Conservation (phyloP, 2,113 vertebrate species). For the Antennarius striatus region DNA sequence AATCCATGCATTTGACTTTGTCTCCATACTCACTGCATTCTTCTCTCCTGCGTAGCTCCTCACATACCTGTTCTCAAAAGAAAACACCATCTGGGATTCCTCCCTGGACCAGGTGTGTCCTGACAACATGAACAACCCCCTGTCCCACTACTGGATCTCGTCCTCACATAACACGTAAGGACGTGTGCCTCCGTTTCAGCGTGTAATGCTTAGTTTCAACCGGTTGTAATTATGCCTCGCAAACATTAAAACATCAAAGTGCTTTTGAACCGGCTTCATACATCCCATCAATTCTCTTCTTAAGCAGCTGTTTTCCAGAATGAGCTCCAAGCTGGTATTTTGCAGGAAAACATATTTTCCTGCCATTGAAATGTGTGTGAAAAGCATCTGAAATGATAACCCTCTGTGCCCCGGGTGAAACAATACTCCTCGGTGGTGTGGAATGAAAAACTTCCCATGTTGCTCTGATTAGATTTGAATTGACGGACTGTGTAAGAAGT, state of each 20-base stretch:
- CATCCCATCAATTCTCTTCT: slow-evolving; percentile 36
- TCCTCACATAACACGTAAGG: slow-evolving; percentile 99
- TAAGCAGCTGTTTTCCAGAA: slow-evolving; percentile 43
- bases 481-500: slow-evolving; percentile 28
- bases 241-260: slow-evolving; percentile 14
- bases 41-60: slow-evolving; percentile 82
- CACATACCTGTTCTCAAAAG: slow-evolving; percentile 97
- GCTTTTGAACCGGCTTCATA: slow-evolving; percentile 48
- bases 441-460: slow-evolving; percentile 42
- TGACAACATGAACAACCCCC: slow-evolving; percentile 95
- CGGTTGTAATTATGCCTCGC: slow-evolving; percentile 16
- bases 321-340: slow-evolving; percentile 37
- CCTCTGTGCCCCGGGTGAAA: no score
- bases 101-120: slow-evolving; percentile 87
- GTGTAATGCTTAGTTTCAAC: not conserved
- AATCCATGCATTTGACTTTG: not conserved
- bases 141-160: slow-evolving; percentile 99
- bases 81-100: slow-evolving; percentile 94
- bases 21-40: not conserved
- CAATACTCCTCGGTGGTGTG: slow-evolving; percentile 4
- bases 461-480: slow-evolving; percentile 51
- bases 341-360: slow-evolving; percentile 61
- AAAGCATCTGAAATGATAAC: slow-evolving; percentile 61
- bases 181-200: not conserved
- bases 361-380: slow-evolving; percentile 56